Evolutionary conservation across 2,888 invertebrate genomes (phyloP).

Genomic region (Protophormia terraenovae): DNA sequence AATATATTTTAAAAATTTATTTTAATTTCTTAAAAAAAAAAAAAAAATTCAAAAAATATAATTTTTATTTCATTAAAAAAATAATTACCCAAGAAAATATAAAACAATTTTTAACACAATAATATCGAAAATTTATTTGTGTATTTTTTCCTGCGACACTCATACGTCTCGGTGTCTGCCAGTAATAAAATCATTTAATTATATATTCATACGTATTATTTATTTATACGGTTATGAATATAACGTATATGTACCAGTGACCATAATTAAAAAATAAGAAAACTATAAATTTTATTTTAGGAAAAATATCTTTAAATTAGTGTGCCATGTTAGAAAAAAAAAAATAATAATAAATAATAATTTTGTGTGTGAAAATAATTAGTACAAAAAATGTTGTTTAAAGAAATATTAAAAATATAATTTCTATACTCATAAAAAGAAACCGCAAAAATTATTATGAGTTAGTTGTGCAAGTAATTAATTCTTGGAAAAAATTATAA

Average conservation of each 20-base stretch:
- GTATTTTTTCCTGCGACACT: slow-evolving; percentile 7
- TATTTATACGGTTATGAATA: neutral
- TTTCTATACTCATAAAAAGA: neutral
- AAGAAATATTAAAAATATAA: neutral
- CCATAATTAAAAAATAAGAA: neutral
- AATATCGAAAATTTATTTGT: neutral
- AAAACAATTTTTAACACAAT: neutral
- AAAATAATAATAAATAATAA: neutral
- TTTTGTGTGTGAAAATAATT: slow-evolving; percentile 2
- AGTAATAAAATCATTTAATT: slow-evolving; percentile 46
- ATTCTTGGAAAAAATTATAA: neutral
- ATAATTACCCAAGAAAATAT: neutral
- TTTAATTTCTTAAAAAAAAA: too few species aligned
- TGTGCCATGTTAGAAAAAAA: neutral
- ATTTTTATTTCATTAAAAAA: neutral
- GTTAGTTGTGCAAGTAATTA: neutral
- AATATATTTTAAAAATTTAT: neutral
- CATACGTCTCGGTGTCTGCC: slow-evolving; percentile 45
- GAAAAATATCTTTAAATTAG: neutral
- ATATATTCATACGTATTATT: neutral
- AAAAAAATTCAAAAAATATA: too few species aligned
- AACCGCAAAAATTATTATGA: neutral
- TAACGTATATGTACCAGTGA: neutral
- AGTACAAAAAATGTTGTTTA: neutral
- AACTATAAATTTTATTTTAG: neutral